Conservation (phyloP, 2,797 vertebrate genomes). For the Parotocinclus haroldoi region DNA sequence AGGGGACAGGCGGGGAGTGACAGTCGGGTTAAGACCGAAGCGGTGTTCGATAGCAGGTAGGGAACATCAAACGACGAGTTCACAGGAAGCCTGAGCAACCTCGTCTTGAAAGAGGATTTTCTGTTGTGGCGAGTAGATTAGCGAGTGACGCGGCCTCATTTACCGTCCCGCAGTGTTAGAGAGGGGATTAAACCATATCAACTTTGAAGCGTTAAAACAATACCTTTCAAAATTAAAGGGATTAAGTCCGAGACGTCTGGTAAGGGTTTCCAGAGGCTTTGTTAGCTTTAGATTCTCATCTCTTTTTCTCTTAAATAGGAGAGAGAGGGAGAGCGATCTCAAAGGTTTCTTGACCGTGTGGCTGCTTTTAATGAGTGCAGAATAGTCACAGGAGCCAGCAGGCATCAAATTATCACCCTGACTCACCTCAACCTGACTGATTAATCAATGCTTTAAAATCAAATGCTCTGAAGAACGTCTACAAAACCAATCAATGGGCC, state of each 20-base stretch:
- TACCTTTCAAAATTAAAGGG: slow-evolving; percentile 80
- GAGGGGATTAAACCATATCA: slow-evolving; percentile 78
- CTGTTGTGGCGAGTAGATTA: slow-evolving; percentile 77
- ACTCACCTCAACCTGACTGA: too few relatives aligned
- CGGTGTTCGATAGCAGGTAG: slow-evolving; percentile 79
- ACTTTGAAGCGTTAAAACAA: slow-evolving; percentile 81
- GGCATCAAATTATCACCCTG: too few relatives aligned
- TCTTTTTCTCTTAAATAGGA: slow-evolving; percentile 32
- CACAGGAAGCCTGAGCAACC: slow-evolving; percentile 71
- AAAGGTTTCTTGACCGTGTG: neutral
- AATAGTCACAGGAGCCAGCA: too few relatives aligned
- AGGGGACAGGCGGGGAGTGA: slow-evolving; percentile 78
- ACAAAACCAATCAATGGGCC: too few relatives aligned
- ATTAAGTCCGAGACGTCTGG: slow-evolving; percentile 76
- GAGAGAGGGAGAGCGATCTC: neutral
- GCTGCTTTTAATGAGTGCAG: too few relatives aligned
- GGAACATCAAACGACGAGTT: slow-evolving; percentile 78
- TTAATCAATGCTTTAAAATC: too few relatives aligned
- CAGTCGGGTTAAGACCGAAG: slow-evolving; percentile 79
- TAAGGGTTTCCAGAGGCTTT: slow-evolving; percentile 76
- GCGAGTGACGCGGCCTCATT: slow-evolving; percentile 76
- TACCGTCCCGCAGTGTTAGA: slow-evolving; percentile 70
- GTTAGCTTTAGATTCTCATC: slow-evolving; percentile 72
- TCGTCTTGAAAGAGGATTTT: slow-evolving; percentile 76
- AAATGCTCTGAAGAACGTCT: too few relatives aligned